Evolutionary conservation across 2,888 invertebrate species (phyloP).

Genomic region (Limnephilus rhombicus): DNA sequence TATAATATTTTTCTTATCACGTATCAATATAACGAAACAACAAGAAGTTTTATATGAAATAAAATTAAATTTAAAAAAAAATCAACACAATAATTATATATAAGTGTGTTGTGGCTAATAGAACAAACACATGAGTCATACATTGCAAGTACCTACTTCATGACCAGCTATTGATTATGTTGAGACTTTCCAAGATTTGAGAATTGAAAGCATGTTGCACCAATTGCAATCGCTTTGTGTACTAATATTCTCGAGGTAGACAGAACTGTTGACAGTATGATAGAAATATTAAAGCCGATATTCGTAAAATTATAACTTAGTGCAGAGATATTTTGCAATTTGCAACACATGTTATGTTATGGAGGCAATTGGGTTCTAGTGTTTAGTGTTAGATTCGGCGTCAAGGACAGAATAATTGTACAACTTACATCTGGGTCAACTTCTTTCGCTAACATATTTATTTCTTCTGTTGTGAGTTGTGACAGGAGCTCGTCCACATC

Average conservation of each 20-base stretch:
- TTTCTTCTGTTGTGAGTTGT: conserved; percentile 96
- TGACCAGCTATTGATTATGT: conserved; percentile 30
- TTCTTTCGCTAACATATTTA: conserved; percentile 98
- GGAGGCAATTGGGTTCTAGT: conserved; percentile 11
- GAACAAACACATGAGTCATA: conserved; percentile 36
- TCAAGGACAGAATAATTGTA: conserved; percentile 36
- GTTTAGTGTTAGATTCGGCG: conserved; percentile 18
- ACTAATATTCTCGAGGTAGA: neutral
- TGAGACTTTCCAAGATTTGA: neutral
- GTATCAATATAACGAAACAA: neutral
- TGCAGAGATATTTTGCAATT: conserved; percentile 2
- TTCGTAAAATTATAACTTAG: neutral
- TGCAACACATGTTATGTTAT: conserved; percentile 21
- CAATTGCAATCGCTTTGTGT: neutral
- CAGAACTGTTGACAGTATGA: neutral
- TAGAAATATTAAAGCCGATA: neutral
- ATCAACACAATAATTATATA: neutral
- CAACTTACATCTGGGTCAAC: conserved; percentile 98
- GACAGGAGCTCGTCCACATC: conserved; percentile 97
- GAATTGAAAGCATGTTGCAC: neutral
- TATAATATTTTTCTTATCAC: neutral
- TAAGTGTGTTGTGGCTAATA: neutral
- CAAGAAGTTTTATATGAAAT: neutral
- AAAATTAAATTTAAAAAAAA: neutral
- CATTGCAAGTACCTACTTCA: conserved; percentile 17